A percentile compares a stretch with the other conserved stretches of the same genome.
Conservation (phyloP, 2,888 invertebrate genomes). For the Macaria notata region DNA sequence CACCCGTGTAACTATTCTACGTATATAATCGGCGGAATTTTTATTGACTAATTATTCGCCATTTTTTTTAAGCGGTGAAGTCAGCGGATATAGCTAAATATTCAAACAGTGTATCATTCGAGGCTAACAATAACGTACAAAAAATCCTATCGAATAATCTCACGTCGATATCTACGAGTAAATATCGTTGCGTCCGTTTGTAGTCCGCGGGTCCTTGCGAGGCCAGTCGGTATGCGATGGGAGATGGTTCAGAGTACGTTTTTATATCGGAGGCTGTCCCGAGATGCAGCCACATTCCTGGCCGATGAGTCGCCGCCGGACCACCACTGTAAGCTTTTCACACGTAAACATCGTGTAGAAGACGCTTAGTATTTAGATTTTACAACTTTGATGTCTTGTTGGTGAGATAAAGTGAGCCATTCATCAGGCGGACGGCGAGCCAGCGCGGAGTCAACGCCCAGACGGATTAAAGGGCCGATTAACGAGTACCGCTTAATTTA, state of each 20-base stretch:
- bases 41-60: slow-evolving; percentile 81
- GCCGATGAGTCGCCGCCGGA: slow-evolving; percentile 60
- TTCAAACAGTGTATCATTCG: slow-evolving; percentile 80
- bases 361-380: slow-evolving; percentile 54
- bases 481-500: slow-evolving; percentile 77
- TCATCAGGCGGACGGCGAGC: slow-evolving; percentile 44
- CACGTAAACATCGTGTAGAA: slow-evolving; percentile 52
- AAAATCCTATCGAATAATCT: slow-evolving; percentile 68
- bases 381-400: slow-evolving; percentile 53
- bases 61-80: slow-evolving; percentile 79
- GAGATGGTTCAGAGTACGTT: slow-evolving; percentile 28
- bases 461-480: slow-evolving; percentile 79
- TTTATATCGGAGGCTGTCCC: slow-evolving; percentile 47
- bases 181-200: slow-evolving; percentile 28
- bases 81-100: slow-evolving; percentile 82
- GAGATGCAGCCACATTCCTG: slow-evolving; percentile 70
- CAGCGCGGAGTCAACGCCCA: slow-evolving; percentile 73
- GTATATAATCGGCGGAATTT: slow-evolving; percentile 80
- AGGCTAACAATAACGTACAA: slow-evolving; percentile 76
- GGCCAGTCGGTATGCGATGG: slow-evolving; percentile 16
- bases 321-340: slow-evolving; percentile 48
- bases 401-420: slow-evolving; percentile 51
- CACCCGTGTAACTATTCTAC: slow-evolving; percentile 73
- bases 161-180: slow-evolving; percentile 63
- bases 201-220: slow-evolving; percentile 13